These are phyloP conservation scores for Syngnathoides biaculeatus DNA, from an alignment of 2,113 vertebrate genomes.

Conservation along the genomic window DNA sequence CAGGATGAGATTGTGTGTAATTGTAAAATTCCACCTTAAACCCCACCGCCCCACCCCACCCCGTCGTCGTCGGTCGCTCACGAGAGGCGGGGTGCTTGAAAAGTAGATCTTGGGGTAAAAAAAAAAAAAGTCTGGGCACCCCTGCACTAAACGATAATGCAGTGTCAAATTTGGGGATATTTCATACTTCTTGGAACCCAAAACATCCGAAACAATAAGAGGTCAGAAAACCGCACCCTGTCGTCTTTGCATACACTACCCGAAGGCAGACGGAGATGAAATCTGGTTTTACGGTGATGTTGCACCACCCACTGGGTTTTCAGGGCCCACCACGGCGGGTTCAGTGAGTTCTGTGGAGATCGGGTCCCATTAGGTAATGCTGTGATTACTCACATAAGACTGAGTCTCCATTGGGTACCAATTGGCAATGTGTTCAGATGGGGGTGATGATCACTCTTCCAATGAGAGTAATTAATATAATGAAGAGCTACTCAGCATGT, in stretches of 20 bases:
- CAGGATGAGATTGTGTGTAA: no score
- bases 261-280: slow-evolving; percentile 79
- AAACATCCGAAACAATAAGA: no score
- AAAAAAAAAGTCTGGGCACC: no score
- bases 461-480: slow-evolving; percentile 95
- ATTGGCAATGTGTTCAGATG: slow-evolving; percentile 83
- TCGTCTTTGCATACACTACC: slow-evolving; percentile 5
- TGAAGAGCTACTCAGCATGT: slow-evolving; percentile 78
- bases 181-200: no score
- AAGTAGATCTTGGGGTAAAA: no score
- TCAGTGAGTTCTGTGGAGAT: slow-evolving; percentile 70
- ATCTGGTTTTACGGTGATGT: slow-evolving; percentile 71
- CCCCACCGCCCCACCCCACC: no score
- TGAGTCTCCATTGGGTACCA: slow-evolving; percentile 72
- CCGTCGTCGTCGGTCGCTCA: no score
- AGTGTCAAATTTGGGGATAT: no score
- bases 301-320: slow-evolving; percentile 67
- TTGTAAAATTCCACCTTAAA: no score
- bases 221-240: slow-evolving; percentile 30
- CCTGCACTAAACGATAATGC: no score
- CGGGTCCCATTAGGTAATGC: slow-evolving; percentile 65
- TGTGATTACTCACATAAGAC: slow-evolving; percentile 81
- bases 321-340: slow-evolving; percentile 64
- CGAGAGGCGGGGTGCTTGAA: no score
- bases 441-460: slow-evolving; percentile 89